Evolutionary conservation across 2,888 invertebrate genomes (phyloP), one percentile per base, ranked within the genome.

Genomic region (Micoletzkya japonica): DNA sequence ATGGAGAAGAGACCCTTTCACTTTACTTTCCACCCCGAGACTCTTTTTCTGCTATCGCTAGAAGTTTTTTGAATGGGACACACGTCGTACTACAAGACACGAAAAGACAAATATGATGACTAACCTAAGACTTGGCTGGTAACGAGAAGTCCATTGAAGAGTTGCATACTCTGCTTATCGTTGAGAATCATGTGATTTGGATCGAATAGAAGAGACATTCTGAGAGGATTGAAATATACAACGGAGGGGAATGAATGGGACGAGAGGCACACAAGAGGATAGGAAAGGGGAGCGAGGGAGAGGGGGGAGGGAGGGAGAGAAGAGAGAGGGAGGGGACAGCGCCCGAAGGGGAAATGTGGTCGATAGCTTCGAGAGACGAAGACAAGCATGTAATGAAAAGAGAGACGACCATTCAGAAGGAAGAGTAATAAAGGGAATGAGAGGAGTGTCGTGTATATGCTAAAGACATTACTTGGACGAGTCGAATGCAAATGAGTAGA

Each of bases 81-180:
- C 17, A 39, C 39, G 39, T 39, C 7, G n/a, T 7, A 20, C 4
- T 32, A 34, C n/a, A 20, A 24, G 32, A 6, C n/a, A 34, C 0
- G 34, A 34, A 24, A 10, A 34, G 6, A 4, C 32, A 17, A 34
- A 20, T 1, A 26, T 6, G 1, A 30, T 26, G 26, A 68, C 74
- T 49, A 28, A 80, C 81, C 82, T 52, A 78, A 78, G 34, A 78
- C 60, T 68, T 83, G 83, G n/a, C 81, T 81, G 37, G 73, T 60
- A 34, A 77, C 72, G 36, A 84, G 76, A 26, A 79, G 70, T 24
- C 75, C 73, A 71, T 82, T 83, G 78, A 84, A 84, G 37, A 83
- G 75, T 57, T 78, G 77, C 50, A 73, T 57, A 63, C 80, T 82
- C 68, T 81, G 80, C 58, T 80, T 76, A 60, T 82, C 82, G 26